A percentile compares a stretch with the other conserved stretches of the same genome.
phyloP scores from a whole-genome alignment of 2,113 vertebrate genomes.

The Saccopteryx leptura region DNA sequence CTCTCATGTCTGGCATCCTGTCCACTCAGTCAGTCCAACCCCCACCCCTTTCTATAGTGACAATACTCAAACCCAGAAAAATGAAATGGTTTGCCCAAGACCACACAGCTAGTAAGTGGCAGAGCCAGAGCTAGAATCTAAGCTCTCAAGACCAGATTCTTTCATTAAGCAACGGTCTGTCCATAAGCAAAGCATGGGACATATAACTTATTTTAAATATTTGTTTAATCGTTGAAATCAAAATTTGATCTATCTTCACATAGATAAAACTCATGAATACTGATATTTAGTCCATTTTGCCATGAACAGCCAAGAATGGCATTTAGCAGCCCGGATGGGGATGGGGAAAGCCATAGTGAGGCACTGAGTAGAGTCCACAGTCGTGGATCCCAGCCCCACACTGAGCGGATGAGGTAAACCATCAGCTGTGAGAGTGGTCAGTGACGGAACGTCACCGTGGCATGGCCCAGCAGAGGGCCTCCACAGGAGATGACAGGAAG shows the following conservation, averaged over 20 bases:
- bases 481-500: neutral
- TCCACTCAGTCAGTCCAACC: neutral
- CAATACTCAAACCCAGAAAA: neutral
- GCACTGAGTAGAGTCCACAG: neutral
- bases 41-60: neutral
- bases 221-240: slow-evolving; percentile 18
- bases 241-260: neutral
- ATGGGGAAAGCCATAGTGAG: neutral
- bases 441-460: neutral
- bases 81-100: neutral
- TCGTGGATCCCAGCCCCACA: neutral
- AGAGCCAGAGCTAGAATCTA: neutral
- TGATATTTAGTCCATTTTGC: slow-evolving; percentile 24
- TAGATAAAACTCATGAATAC: neutral
- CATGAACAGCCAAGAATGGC: neutral
- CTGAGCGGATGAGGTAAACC: neutral
- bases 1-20: neutral
- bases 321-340: neutral
- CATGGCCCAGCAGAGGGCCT: neutral
- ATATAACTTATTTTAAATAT: neutral
- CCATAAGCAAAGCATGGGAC: neutral
- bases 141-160: neutral
- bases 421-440: neutral
- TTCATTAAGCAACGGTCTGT: neutral
- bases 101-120: neutral